Conservation (phyloP, 2,113 vertebrate species). For the rat (Rattus norvegicus) region DNA sequence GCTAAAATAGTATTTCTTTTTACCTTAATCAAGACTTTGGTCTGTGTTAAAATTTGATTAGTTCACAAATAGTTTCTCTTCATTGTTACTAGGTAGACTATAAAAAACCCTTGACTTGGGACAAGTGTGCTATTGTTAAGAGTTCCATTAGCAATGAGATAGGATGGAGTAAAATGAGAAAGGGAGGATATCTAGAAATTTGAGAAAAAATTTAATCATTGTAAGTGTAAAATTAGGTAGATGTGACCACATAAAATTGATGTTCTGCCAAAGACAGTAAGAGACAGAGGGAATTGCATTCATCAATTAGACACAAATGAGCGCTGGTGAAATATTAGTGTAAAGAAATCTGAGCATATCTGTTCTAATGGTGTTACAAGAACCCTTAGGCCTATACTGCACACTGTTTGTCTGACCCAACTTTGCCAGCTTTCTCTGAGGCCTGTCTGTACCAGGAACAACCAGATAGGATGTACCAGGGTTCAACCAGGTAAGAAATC, state of each 20-base stretch:
- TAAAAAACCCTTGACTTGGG: background rate
- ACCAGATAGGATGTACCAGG: no score
- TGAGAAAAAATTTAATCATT: background rate
- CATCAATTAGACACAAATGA: background rate
- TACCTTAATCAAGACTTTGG: background rate
- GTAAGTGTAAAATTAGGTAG: background rate
- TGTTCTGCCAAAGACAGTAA: background rate
- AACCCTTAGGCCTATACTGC: no score
- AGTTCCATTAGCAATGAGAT: background rate
- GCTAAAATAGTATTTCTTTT: background rate
- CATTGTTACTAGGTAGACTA: background rate
- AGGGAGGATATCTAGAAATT: background rate
- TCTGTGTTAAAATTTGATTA: background rate
- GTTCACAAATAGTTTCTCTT: background rate
- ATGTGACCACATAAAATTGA: background rate
- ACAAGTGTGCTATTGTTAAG: background rate
- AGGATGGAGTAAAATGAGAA: no score
- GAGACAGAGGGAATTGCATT: background rate
- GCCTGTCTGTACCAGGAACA: no score
- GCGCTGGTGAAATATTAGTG: accelerated
- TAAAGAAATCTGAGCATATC: background rate
- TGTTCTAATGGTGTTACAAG: background rate
- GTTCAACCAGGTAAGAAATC: no score
- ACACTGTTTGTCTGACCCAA: no score
- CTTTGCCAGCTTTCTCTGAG: no score